A percentile compares a stretch with the other conserved stretches of the same genome.
Conservation (phyloP, 2,888 invertebrate species). For the Troides oblongomaculatus region DNA sequence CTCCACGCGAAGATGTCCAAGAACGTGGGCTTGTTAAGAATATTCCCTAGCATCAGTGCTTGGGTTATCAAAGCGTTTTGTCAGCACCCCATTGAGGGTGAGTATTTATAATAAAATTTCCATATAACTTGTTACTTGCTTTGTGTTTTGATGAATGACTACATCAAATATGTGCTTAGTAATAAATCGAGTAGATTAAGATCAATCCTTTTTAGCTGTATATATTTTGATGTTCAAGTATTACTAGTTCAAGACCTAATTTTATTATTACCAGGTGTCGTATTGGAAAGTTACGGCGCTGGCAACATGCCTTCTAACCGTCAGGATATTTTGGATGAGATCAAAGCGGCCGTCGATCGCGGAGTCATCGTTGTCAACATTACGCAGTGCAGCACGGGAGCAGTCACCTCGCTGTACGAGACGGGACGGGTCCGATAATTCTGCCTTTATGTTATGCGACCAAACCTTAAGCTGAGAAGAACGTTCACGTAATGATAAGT, state of each 20-base stretch:
- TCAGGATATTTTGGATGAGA: constrained; percentile 86
- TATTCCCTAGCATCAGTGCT: constrained; percentile 95
- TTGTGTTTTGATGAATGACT: too few species aligned
- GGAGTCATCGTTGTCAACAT: constrained; percentile 95
- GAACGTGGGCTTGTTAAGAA: constrained; percentile 91
- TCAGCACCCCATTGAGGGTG: constrained; percentile 85
- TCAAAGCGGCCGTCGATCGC: constrained; percentile 84
- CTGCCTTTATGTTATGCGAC: too few species aligned
- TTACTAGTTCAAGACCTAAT: not conserved
- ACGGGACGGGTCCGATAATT: constrained; percentile 84
- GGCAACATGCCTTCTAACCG: constrained; percentile 95
- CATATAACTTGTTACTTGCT: too few species aligned
- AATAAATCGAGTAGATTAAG: too few species aligned
- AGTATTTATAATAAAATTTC: not conserved
- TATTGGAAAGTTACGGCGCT: constrained; percentile 94
- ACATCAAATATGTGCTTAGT: too few species aligned
- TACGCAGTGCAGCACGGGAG: constrained; percentile 92
- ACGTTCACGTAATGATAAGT: too few species aligned
- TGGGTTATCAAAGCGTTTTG: constrained; percentile 86
- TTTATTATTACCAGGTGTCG: constrained; percentile 79
- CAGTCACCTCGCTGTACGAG: constrained; percentile 89
- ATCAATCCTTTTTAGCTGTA: too few species aligned
- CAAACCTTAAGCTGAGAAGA: too few species aligned
- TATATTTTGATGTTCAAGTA: not conserved
- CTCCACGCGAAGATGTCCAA: constrained; percentile 88